Percentiles rank a stretch among this genome's conserved stretches.
These are phyloP conservation scores for Calidris pugnax DNA, from an alignment of 2,113 vertebrate species.

Conservation along the genomic window DNA sequence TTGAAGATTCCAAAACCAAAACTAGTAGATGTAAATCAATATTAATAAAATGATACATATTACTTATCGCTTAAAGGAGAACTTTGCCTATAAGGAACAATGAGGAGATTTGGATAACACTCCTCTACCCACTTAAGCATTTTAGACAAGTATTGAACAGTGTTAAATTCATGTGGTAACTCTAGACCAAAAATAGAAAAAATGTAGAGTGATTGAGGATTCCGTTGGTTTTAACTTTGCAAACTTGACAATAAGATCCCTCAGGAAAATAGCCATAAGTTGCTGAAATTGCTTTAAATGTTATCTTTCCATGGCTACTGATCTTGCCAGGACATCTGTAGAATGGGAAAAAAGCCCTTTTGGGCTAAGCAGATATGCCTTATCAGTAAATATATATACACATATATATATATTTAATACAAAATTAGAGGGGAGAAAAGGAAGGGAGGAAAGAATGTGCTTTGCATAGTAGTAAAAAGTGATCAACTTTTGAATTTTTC, in stretches of 20 bases:
- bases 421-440: neutral
- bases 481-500: neutral
- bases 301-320: neutral
- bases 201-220: neutral
- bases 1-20: neutral
- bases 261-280: neutral
- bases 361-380: neutral
- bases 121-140: neutral
- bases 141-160: slow-evolving; percentile 4
- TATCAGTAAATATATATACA: neutral
- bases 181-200: neutral
- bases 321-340: neutral
- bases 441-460: neutral
- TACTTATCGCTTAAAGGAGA: neutral
- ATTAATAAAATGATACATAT: neutral
- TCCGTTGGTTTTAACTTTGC: neutral
- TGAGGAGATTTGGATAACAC: neutral
- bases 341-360: neutral
- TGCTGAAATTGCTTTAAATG: neutral
- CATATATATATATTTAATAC: neutral
- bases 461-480: neutral
- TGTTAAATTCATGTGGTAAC: neutral
- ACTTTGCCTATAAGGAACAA: neutral
- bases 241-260: neutral
- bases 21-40: fast-evolving